Evolutionary conservation across 64 coral and sea anemone genomes (phyloP), one percentile per base, ranked within the genome.

Genomic region (Actinia equina): DNA sequence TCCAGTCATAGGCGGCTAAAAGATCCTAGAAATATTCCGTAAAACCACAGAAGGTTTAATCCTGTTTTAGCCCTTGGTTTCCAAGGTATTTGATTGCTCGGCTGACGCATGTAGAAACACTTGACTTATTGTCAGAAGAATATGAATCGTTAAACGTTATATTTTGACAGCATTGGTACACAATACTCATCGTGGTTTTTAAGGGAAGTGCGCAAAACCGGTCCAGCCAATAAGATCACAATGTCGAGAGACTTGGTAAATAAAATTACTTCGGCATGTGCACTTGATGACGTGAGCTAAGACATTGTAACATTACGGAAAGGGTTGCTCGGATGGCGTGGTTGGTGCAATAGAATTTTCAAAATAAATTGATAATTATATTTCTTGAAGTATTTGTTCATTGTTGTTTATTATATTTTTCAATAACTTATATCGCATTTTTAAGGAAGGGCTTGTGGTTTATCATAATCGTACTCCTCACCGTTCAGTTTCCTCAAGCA

Each of bases 81-180:
- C 69, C 69, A 74, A 74, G 69, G 69, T 74, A 74, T 74, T 74
- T 74, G 69, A 65, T 65, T 65, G 62, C 62, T 65, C n/a, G 19
- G 41, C 69, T 74, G 69, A 74, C 69, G 69, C 26, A 74, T 41
- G n/a, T 27, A 74, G 25, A 20, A 25, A 74, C 26, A 74, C 69
- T 74, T 74, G 26, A 74, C 69, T 74, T 74, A 74, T 74, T 74
- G 69, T 74, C 41, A 74, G 25, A 41, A 41, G 1, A 74, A 26
- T 74, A 30, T 42, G 69, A 23, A 74, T 26, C 69, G 2, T 74
- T 74, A 74, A 71, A 74, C 69, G 69, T 74, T 74, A 30, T 71
- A 30, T 74, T 74, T 26, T 74, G 69, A 74, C 69, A 74, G 69
- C 69, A 74, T 74, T 74, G 12, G 25, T 74, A 37, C 20, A 8